These are phyloP conservation scores for Eptesicus fuscus DNA, from an alignment of 2,113 vertebrate species.

Conservation along the genomic window DNA sequence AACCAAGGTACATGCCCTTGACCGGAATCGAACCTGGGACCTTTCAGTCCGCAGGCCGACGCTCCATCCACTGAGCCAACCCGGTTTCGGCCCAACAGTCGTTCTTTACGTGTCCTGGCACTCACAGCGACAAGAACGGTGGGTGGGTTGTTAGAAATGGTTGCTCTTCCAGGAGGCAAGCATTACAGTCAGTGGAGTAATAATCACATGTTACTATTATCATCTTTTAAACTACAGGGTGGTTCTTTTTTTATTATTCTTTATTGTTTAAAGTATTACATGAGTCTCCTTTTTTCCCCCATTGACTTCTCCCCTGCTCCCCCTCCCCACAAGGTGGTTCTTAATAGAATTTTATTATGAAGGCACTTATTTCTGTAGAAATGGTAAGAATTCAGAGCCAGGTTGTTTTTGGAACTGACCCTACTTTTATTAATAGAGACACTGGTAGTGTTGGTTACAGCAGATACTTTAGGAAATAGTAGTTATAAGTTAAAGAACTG, in stretches of 20 bases:
- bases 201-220: neutral
- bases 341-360: slow-evolving; percentile 14
- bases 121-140: neutral
- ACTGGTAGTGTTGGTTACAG: neutral
- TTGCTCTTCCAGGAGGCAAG: neutral
- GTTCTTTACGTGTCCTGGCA: neutral
- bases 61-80: too few relatives aligned
- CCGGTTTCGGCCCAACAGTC: neutral
- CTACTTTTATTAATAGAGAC: neutral
- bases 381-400: neutral
- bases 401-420: neutral
- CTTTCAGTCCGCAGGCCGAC: too few relatives aligned
- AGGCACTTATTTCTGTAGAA: neutral
- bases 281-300: too few relatives aligned
- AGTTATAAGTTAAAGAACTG: neutral
- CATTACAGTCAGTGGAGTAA: neutral
- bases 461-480: neutral
- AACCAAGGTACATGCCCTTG: too few relatives aligned
- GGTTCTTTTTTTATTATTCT: neutral
- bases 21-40: too few relatives aligned
- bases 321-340: neutral
- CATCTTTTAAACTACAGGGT: neutral
- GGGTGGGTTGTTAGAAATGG: neutral
- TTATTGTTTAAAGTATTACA: too few relatives aligned
- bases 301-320: too few relatives aligned